Conservation (phyloP, 2,113 vertebrate species). For the Eulemur macaco region DNA sequence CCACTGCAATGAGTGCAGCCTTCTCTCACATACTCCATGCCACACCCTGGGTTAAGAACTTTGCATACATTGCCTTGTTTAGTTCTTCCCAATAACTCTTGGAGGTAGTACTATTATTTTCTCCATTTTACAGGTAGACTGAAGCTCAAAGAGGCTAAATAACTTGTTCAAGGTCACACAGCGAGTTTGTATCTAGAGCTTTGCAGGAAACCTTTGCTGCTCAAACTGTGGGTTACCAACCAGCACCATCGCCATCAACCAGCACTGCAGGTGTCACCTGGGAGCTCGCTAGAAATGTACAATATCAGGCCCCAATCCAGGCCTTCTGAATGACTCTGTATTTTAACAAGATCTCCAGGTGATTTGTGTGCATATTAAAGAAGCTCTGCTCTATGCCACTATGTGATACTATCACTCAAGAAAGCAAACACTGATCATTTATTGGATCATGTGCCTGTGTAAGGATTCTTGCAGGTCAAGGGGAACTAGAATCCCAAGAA, state of each 20-base stretch:
- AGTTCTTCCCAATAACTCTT: neutral
- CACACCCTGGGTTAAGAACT: neutral
- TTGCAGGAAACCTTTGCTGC: neutral
- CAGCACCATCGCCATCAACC: no score
- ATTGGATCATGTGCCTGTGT: neutral
- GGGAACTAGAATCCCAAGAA: neutral
- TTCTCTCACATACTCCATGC: neutral
- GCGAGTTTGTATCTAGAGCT: neutral
- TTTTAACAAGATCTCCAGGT: neutral
- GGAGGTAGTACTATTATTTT: neutral
- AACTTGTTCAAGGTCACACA: neutral
- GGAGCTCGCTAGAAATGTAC: neutral
- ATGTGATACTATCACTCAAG: neutral
- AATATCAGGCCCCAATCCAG: neutral
- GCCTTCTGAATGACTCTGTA: neutral
- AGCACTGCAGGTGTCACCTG: rapidly evolving
- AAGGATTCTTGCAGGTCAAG: neutral
- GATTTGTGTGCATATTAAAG: neutral
- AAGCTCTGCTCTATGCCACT: neutral
- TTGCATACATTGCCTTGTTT: neutral
- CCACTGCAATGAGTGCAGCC: rapidly evolving
- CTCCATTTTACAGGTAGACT: neutral
- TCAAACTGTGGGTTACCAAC: neutral
- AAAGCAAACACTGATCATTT: neutral
- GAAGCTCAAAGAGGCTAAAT: neutral